Conservation (phyloP, 2,113 vertebrate genomes). For the Mus pahari region DNA sequence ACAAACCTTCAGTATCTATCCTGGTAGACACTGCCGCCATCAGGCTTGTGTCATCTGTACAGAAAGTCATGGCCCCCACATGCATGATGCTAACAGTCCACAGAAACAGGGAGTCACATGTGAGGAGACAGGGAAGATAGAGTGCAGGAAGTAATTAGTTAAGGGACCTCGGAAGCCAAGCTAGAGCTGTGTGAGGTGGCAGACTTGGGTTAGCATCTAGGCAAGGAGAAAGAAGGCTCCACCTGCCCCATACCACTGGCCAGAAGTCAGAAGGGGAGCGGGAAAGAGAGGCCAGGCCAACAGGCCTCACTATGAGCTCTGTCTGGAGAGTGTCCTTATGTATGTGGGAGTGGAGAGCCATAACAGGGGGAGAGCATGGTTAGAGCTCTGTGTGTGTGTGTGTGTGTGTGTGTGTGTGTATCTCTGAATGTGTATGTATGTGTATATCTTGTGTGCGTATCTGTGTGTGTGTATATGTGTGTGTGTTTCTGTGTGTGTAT, state of each 20-base stretch:
- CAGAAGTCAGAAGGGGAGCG: not conserved
- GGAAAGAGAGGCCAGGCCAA: not conserved
- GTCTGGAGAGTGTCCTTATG: not conserved
- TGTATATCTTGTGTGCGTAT: no score
- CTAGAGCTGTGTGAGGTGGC: not conserved
- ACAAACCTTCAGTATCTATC: not conserved
- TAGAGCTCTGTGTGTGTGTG: no score
- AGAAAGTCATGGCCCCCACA: not conserved
- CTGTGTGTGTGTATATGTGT: no score
- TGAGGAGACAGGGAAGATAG: not conserved
- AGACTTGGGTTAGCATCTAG: not conserved
- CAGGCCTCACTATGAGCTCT: accelerated
- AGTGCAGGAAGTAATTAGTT: not conserved
- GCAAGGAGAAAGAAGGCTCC: not conserved
- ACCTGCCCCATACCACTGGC: accelerated
- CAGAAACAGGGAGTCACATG: not conserved
- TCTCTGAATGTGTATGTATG: no score
- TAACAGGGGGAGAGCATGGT: not conserved
- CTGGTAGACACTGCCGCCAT: not conserved
- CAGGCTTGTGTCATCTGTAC: not conserved
- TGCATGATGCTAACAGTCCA: not conserved
- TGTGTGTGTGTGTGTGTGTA: no score
- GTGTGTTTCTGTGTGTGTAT: not conserved
- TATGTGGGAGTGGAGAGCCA: not conserved
- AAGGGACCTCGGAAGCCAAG: not conserved